Conservation (phyloP, 2,888 invertebrate species). For the Noctua comes region DNA sequence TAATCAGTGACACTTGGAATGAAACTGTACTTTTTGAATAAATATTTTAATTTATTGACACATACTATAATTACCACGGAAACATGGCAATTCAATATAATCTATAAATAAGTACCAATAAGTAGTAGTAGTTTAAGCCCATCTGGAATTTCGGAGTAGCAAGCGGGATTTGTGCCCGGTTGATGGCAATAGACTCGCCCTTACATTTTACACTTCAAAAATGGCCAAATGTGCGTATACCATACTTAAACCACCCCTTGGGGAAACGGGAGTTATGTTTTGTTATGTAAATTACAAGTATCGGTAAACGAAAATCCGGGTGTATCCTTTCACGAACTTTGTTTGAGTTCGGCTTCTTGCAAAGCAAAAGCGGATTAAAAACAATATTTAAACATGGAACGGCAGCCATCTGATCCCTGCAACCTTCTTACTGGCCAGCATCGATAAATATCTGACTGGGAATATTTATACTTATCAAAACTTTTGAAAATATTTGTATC, state of each 20-base stretch:
- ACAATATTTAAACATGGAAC: slow-evolving; percentile 13
- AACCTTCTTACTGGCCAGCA: neutral
- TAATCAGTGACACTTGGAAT: slow-evolving; percentile 32
- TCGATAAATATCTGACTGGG: neutral
- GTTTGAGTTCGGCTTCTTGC: neutral
- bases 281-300: neutral
- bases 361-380: neutral
- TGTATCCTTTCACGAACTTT: neutral
- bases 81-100: neutral
- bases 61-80: slow-evolving; percentile 3
- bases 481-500: too few species aligned
- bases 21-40: slow-evolving; percentile 29
- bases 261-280: neutral
- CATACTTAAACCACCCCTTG: neutral
- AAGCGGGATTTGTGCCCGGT: neutral
- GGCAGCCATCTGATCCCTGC: neutral
- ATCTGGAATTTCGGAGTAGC: neutral
- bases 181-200: neutral
- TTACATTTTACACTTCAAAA: too few species aligned
- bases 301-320: neutral
- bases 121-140: neutral
- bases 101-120: too few species aligned
- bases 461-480: too few species aligned
- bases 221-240: neutral
- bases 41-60: slow-evolving; percentile 10